Conservation (phyloP, 2,888 invertebrate genomes). For the Apomyelois bistriatella region DNA sequence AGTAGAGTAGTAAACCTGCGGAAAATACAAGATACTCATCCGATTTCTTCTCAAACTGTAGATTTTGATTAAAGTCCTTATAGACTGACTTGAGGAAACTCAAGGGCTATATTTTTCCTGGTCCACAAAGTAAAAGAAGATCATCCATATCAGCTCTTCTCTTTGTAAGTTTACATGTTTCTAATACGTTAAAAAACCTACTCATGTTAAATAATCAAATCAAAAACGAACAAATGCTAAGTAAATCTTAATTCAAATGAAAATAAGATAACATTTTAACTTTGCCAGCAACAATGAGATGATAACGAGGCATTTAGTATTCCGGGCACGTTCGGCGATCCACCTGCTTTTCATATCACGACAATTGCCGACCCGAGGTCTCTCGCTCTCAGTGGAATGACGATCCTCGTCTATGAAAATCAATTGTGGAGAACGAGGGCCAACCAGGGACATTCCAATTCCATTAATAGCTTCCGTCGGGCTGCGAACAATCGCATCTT, state of each 20-base stretch:
- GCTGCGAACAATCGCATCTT: not conserved
- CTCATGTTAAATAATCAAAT: not conserved
- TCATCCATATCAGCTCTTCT: too few relatives aligned
- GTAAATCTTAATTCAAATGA: conserved; percentile 2
- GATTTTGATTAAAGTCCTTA: too few relatives aligned
- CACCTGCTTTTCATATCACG: conserved; percentile 78
- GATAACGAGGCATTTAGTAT: conserved; percentile 73
- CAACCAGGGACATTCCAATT: conserved; percentile 63
- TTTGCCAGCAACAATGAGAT: conserved; percentile 43
- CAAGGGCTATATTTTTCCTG: too few relatives aligned
- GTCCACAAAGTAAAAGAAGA: too few relatives aligned
- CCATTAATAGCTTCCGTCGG: conserved; percentile 66
- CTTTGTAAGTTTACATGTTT: too few relatives aligned
- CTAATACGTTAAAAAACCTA: too few relatives aligned
- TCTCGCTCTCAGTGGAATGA: conserved; percentile 62
- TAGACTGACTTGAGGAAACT: too few relatives aligned
- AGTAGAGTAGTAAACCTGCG: too few relatives aligned
- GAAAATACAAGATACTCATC: too few relatives aligned
- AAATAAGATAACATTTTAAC: conserved; percentile 9
- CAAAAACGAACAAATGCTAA: not conserved
- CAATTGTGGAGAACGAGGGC: conserved; percentile 64
- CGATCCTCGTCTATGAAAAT: conserved; percentile 74
- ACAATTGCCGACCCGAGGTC: conserved; percentile 71
- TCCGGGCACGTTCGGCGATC: conserved; percentile 65
- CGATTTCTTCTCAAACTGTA: too few relatives aligned